Percentiles rank a stretch among this genome's conserved stretches.
Conservation (phyloP, 2,113 vertebrate genomes). For the Vulpes vulpes region DNA sequence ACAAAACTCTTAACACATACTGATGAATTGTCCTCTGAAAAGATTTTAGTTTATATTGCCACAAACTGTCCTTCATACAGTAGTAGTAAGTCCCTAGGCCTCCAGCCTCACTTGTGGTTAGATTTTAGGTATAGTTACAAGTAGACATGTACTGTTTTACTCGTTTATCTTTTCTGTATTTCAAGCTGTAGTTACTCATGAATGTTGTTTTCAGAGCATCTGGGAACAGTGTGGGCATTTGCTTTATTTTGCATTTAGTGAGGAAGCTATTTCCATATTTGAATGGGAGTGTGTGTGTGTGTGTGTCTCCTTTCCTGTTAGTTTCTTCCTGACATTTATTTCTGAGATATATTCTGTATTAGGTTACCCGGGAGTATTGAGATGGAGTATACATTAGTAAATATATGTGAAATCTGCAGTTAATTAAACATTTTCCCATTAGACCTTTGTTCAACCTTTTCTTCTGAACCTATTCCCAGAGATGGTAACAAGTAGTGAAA, state of each 20-base stretch:
- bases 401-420: constrained; percentile 11
- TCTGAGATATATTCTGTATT: constrained; percentile 13
- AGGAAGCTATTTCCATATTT: not conserved
- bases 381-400: not conserved
- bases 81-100: not conserved
- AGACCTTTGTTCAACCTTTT: not conserved
- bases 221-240: not conserved
- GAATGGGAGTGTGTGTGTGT: not conserved
- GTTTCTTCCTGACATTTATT: constrained; percentile 50
- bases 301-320: not conserved
- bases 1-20: not conserved
- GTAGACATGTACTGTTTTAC: not conserved
- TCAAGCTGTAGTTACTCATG: not conserved
- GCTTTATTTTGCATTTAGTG: not conserved
- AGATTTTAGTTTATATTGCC: not conserved
- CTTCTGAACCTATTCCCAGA: not conserved
- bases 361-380: not conserved
- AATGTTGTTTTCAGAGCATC: constrained; percentile 8
- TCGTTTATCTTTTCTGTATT: not conserved
- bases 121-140: not conserved
- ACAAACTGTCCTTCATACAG: not conserved
- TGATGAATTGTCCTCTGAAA: not conserved
- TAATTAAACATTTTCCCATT: constrained; percentile 49
- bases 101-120: not conserved
- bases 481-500: constrained; percentile 18